Base-by-base conservation (phyloP, 1,140 invertebrate genomes). In the Eulimnadia texana region DNA sequence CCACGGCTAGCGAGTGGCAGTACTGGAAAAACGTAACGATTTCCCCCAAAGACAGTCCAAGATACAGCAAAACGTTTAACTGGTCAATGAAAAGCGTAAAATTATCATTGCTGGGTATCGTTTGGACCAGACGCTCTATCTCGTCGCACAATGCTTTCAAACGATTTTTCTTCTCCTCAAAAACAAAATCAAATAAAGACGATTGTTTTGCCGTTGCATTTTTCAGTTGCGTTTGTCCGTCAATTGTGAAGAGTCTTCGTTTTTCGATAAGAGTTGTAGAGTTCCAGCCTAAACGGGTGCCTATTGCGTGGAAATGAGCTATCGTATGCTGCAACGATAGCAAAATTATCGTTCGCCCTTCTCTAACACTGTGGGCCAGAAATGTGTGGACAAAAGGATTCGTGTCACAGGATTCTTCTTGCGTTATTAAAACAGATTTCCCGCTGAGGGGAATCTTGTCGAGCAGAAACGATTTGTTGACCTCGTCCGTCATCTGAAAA, bases 221-320 rank as follows among this genome's bases (percentile, higher is more conserved):
- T 33, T 57, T 57, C 2, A 57, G 55, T 10, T 20, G n/a, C 2
- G 27, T 19, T 20, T 53, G 50, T 22, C 60, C 60, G 23, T 51
- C 60, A 13, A 61, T 29, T 9, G 53, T 33, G 33, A 29, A 50
- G 2, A 25, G 25, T 11, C 53, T 33, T n/a, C 28, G 51, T 61
- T 61, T 52, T 10, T 1, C 53, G 16, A 42, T 11, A 9, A 61
- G 13, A 29, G 51, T 61, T 1, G 28, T 27, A 13, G 53, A 51
- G n/a, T 61, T 61, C 25, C 53, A 61, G 9, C 60, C 60, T 42
- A 61, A 42, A 19, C 53, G 51, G 11, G 53, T 52, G 19, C 60
- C 60, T 27, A 61, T 23, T 20, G 28, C 29, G 60, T 61, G 60
- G 51, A 53, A 61, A 29, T 61, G 33, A 0, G 13, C 29, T 19